These are phyloP conservation scores for Microcebus jonahi DNA, from an alignment of 2,113 vertebrate species.

Conservation along the genomic window DNA sequence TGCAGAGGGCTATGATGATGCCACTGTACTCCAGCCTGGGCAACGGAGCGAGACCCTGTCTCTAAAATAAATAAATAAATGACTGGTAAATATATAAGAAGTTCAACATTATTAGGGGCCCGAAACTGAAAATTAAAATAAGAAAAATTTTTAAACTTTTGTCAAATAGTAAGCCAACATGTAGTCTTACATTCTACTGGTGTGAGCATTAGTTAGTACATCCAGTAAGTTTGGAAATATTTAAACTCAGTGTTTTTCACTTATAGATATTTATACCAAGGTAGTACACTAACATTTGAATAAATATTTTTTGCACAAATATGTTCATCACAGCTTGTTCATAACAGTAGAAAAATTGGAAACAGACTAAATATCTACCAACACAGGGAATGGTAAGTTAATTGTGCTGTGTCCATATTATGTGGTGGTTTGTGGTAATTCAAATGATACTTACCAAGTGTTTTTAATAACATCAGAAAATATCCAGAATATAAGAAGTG, in stretches of 20 bases:
- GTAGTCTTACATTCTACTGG: background rate
- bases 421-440: background rate
- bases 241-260: constrained; percentile 29
- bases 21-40: too few species aligned
- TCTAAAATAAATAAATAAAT: too few species aligned
- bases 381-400: background rate
- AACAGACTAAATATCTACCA: background rate
- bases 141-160: background rate
- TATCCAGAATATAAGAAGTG: background rate
- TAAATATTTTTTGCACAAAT: constrained; percentile 58
- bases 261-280: background rate
- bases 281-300: background rate
- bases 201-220: background rate
- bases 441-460: background rate
- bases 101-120: background rate
- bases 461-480: background rate
- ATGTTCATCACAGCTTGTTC: constrained; percentile 44
- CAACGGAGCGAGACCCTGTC: too few species aligned
- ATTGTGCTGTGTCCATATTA: background rate
- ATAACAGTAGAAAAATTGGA: constrained; percentile 36
- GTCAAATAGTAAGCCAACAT: background rate
- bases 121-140: background rate
- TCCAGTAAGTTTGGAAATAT: background rate
- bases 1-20: too few species aligned
- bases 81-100: background rate